phyloP scores from a whole-genome alignment of 2,888 invertebrate genomes.

The Latrodectus elegans region DNA sequence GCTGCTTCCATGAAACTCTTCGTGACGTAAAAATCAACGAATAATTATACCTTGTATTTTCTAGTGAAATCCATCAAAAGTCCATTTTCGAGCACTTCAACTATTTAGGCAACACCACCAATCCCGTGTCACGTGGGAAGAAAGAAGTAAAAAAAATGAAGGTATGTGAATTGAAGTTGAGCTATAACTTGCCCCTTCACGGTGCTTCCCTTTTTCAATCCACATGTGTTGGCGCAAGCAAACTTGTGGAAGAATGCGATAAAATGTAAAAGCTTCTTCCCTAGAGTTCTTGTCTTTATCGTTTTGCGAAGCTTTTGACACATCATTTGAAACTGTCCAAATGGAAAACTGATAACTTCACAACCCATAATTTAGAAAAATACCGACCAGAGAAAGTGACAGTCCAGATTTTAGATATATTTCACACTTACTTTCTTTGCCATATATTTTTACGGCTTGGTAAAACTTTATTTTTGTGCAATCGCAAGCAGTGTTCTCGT shows the following conservation, averaged over 20 bases:
- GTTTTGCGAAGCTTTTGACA: slow-evolving; percentile 51
- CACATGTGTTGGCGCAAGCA: neutral
- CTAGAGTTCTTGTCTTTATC: slow-evolving; percentile 43
- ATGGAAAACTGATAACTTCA: slow-evolving; percentile 64
- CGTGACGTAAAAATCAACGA: neutral
- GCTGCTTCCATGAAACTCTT: too few relatives aligned
- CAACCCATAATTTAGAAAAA: slow-evolving; percentile 54
- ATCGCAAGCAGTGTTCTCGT: too few relatives aligned
- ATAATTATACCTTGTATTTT: neutral
- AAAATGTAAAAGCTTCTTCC: slow-evolving; percentile 32
- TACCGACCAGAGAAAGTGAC: neutral
- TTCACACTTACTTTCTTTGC: slow-evolving; percentile 22
- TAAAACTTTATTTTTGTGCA: too few relatives aligned
- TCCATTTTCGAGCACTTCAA: slow-evolving; percentile 1
- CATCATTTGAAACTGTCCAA: slow-evolving; percentile 64
- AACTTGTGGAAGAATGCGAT: slow-evolving; percentile 15
- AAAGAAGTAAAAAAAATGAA: neutral
- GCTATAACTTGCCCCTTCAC: too few relatives aligned
- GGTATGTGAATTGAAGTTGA: too few relatives aligned
- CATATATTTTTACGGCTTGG: neutral
- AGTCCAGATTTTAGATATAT: slow-evolving; percentile 33
- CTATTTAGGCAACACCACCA: neutral
- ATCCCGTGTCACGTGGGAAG: neutral
- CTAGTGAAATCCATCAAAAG: neutral
- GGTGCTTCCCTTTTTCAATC: neutral